A percentile compares a stretch with the other conserved stretches of the same genome.
phyloP scores from a whole-genome alignment of 1,140 invertebrate genomes.

The Neuroterus valhalla region DNA sequence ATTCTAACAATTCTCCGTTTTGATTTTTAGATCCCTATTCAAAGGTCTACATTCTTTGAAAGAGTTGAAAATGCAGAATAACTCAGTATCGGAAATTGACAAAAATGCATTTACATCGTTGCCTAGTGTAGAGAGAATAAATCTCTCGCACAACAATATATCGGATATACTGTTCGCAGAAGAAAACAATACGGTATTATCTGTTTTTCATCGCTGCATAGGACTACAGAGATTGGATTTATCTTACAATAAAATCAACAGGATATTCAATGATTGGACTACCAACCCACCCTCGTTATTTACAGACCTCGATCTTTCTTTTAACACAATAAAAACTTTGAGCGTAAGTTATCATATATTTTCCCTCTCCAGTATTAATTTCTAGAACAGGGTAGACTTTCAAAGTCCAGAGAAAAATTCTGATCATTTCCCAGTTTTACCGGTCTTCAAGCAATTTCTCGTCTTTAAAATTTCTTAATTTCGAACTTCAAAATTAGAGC shows the following conservation, averaged over 20 bases:
- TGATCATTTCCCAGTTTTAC: no score
- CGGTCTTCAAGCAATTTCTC: no score
- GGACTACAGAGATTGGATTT: constrained; percentile 77
- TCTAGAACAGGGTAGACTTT: neutral
- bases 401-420: no score
- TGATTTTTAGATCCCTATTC: constrained; percentile 59
- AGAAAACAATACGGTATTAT: constrained; percentile 41
- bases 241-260: constrained; percentile 78
- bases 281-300: constrained; percentile 37
- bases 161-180: constrained; percentile 59
- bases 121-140: constrained; percentile 67
- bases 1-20: neutral
- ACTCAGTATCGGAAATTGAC: constrained; percentile 67
- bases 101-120: constrained; percentile 65
- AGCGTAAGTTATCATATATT: constrained; percentile 33
- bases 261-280: constrained; percentile 79
- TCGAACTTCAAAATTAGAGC: no score
- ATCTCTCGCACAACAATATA: constrained; percentile 76
- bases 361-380: neutral
- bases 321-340: constrained; percentile 73
- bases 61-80: constrained; percentile 70
- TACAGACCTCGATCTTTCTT: constrained; percentile 70
- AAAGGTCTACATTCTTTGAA: constrained; percentile 52
- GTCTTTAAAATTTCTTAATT: no score
- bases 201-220: constrained; percentile 76